These are phyloP conservation scores for Cydia pomonella DNA, from an alignment of 1,140 invertebrate species.

Conservation along the genomic window DNA sequence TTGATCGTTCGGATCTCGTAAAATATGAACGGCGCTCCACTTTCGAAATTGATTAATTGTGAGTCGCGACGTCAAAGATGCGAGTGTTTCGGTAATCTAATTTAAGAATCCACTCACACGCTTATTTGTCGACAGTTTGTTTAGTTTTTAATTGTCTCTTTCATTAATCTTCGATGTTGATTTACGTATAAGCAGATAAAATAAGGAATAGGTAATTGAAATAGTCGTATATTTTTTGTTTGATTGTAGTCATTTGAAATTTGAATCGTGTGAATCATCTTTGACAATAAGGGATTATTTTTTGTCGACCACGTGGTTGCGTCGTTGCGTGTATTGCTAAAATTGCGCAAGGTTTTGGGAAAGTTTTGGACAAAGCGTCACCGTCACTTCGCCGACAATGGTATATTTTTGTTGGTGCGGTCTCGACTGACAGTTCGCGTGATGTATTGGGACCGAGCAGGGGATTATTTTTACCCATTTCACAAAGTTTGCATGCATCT, in stretches of 20 bases:
- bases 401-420: conserved; percentile 79
- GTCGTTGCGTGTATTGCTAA: conserved; percentile 64
- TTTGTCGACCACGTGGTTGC: conserved; percentile 32
- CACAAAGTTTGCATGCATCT: conserved; percentile 77
- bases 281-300: conserved; percentile 48
- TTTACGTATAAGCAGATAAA: conserved; percentile 44
- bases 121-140: conserved; percentile 57
- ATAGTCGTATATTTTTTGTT: conserved; percentile 18
- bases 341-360: conserved; percentile 76
- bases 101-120: conserved; percentile 55
- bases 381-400: conserved; percentile 62
- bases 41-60: conserved; percentile 77
- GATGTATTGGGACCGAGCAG: conserved; percentile 74
- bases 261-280: conserved; percentile 41
- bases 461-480: conserved; percentile 80
- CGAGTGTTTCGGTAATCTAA: conserved; percentile 53
- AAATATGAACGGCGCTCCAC: conserved; percentile 70
- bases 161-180: conserved; percentile 56
- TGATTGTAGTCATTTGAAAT: not conserved
- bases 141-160: conserved; percentile 60
- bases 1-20: conserved; percentile 64
- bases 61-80: conserved; percentile 51
- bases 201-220: conserved; percentile 37
- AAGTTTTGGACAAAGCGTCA: conserved; percentile 70
- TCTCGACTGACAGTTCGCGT: conserved; percentile 76